A percentile compares a stretch with the other conserved stretches of the same genome.
phyloP scores from a whole-genome alignment of 2,888 invertebrate species.

The Endotricha flammealis region DNA sequence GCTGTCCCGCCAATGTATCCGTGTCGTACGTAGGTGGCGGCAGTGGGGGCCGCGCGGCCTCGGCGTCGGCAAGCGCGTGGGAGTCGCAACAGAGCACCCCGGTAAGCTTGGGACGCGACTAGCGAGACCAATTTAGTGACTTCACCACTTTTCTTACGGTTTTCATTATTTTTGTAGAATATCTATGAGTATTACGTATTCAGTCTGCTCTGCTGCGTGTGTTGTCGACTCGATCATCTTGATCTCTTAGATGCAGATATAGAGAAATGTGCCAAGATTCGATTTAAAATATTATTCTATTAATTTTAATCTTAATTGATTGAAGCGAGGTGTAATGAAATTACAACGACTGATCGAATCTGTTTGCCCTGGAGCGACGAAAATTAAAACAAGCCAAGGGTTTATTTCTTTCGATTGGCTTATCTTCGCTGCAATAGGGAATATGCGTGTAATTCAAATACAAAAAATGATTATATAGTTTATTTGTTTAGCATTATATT shows the following conservation, averaged over 20 bases:
- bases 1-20: constrained; percentile 49
- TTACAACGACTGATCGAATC: no score
- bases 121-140: constrained; percentile 55
- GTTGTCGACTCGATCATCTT: constrained; percentile 67
- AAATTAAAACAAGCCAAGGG: neutral
- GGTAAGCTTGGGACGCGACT: constrained; percentile 68
- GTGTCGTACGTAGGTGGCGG: constrained; percentile 75
- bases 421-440: neutral
- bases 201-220: constrained; percentile 76
- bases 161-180: constrained; percentile 71
- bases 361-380: no score
- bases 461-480: no score
- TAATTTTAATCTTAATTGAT: neutral
- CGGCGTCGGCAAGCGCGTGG: constrained; percentile 62
- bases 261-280: constrained; percentile 60
- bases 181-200: constrained; percentile 64
- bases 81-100: constrained; percentile 64
- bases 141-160: constrained; percentile 62
- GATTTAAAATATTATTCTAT: neutral
- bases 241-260: constrained; percentile 65
- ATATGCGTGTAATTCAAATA: no score
- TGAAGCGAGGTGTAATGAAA: neutral
- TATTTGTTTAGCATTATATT: no score
- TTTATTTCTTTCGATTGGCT: neutral
- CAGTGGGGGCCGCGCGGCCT: constrained; percentile 56